phyloP scores from a whole-genome alignment of 2,888 invertebrate species.

The Strigamia crassipes region DNA sequence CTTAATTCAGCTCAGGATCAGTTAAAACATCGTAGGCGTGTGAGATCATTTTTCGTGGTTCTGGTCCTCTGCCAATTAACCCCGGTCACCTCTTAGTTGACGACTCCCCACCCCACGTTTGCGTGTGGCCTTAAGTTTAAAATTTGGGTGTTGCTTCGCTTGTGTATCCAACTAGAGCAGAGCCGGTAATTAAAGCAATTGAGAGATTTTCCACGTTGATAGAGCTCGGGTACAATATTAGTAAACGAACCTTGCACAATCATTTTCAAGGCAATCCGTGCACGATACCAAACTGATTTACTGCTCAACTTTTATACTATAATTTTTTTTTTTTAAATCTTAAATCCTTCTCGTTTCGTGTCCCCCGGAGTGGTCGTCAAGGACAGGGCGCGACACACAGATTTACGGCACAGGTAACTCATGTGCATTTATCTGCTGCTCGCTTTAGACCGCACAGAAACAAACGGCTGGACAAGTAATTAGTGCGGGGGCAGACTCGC shows the following conservation, averaged over 20 bases:
- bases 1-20: background rate
- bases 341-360: slow-evolving; percentile 18
- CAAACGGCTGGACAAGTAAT: slow-evolving; percentile 6
- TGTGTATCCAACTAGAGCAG: background rate
- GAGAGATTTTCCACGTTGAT: slow-evolving; percentile 18
- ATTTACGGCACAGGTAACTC: slow-evolving; percentile 13
- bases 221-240: background rate
- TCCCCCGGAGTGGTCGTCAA: slow-evolving; percentile 12
- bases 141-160: background rate
- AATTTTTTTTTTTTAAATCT: slow-evolving; percentile 8
- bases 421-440: slow-evolving; percentile 12
- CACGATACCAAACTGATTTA: slow-evolving; percentile 7
- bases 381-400: slow-evolving; percentile 30
- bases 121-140: background rate
- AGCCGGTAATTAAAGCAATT: background rate
- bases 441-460: slow-evolving; percentile 6
- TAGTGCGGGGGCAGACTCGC: slow-evolving; percentile 11
- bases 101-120: background rate
- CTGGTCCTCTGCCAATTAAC: slow-evolving; percentile 20
- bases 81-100: background rate
- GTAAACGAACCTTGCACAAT: background rate
- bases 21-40: background rate
- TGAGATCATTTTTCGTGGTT: background rate
- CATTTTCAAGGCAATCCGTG: slow-evolving; percentile 1
- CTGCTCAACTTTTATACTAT: background rate